Conservation (phyloP, 2,888 invertebrate genomes). For the Aromia moschata region DNA sequence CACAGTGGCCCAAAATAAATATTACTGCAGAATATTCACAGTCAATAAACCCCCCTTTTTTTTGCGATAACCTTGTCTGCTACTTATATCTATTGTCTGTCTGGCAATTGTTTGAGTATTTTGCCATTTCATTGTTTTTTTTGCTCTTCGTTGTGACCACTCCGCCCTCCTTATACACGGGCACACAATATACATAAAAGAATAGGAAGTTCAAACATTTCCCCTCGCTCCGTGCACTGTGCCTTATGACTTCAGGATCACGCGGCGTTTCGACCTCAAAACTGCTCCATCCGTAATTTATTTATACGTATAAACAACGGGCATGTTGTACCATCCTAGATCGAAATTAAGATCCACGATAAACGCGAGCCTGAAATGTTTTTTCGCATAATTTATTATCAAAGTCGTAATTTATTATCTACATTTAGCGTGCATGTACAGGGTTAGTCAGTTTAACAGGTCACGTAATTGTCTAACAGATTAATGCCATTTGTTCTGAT, state of each 20-base stretch:
- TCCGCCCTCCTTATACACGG: conserved; percentile 1
- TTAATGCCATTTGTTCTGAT: no score
- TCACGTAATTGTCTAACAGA: no score
- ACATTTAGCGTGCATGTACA: no score
- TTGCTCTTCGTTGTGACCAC: background rate
- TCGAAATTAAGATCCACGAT: conserved; percentile 19
- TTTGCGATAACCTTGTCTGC: no score
- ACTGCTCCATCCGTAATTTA: conserved; percentile 24
- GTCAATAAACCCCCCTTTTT: no score
- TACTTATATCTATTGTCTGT: no score
- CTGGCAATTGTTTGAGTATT: no score
- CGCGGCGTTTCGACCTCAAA: conserved; percentile 30
- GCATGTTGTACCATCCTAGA: conserved; percentile 13
- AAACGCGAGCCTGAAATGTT: background rate
- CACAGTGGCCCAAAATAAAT: no score
- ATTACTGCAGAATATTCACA: no score
- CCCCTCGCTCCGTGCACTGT: background rate
- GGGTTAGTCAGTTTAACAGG: no score
- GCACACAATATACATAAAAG: conserved; percentile 1
- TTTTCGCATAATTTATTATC: background rate
- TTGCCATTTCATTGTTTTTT: background rate
- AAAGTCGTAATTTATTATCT: background rate
- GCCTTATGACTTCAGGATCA: conserved; percentile 18
- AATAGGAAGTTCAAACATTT: conserved; percentile 13
- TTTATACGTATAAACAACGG: conserved; percentile 12